Conservation (phyloP, 2,888 invertebrate genomes). For the Gisinianus flammeolus region DNA sequence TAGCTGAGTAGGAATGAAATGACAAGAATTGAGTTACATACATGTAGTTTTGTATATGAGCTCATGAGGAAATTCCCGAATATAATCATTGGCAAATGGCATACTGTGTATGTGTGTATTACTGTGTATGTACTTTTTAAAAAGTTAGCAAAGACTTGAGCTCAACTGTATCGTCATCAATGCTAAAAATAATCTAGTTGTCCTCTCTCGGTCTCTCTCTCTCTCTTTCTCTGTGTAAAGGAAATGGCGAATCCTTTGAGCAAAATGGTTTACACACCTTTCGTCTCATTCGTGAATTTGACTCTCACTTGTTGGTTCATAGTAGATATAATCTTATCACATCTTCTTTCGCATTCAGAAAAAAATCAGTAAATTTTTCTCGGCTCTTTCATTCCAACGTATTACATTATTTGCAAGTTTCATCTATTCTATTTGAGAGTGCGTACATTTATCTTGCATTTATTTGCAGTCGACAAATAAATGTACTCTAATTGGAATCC, state of each 20-base stretch:
- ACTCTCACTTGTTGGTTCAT: slow-evolving; percentile 2
- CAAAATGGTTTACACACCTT: slow-evolving; percentile 10
- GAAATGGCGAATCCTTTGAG: not conserved
- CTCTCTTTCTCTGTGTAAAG: not conserved
- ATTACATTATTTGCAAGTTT: too few species aligned
- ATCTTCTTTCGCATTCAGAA: too few species aligned
- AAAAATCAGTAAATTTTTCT: too few species aligned
- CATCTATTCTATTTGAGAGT: too few species aligned
- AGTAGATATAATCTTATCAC: too few species aligned
- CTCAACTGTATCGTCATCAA: slow-evolving; percentile 23
- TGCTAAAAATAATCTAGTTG: slow-evolving; percentile 26
- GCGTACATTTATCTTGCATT: too few species aligned
- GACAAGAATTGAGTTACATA: not conserved
- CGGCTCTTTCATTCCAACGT: too few species aligned
- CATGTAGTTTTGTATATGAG: not conserved
- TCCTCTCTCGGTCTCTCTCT: not conserved
- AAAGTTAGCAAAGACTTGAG: not conserved
- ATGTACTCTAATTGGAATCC: too few species aligned
- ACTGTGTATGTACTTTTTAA: not conserved
- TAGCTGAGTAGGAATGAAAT: not conserved
- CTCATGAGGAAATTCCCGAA: not conserved
- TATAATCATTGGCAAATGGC: not conserved
- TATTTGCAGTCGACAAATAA: too few species aligned
- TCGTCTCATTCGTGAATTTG: slow-evolving; percentile 6
- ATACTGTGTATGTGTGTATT: not conserved